Percentiles rank a stretch among this genome's conserved stretches.
phyloP scores from a whole-genome alignment of 1,140 invertebrate species.

The Halesus radiatus region DNA sequence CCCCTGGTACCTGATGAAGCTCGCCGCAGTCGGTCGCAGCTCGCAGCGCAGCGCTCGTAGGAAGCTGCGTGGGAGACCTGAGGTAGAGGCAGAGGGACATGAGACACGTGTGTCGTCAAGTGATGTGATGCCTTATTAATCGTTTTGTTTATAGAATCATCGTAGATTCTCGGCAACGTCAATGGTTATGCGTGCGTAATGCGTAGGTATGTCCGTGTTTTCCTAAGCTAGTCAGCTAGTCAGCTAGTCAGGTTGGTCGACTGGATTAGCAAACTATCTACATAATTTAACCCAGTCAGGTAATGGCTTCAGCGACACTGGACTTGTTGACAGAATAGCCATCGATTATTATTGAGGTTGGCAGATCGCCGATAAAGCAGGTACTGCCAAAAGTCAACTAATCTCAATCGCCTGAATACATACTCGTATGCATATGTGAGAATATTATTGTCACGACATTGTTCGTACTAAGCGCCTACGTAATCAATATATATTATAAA shows the following conservation, averaged over 20 bases:
- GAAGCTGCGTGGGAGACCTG: background rate
- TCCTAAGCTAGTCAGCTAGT: background rate
- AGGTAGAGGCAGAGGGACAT: background rate
- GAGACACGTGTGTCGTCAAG: constrained; percentile 5
- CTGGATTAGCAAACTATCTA: background rate
- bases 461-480: too few species aligned
- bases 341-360: too few species aligned
- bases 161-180: background rate
- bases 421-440: too few species aligned
- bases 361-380: too few species aligned
- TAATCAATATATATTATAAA: too few species aligned
- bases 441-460: too few species aligned
- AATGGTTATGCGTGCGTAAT: background rate
- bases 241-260: background rate
- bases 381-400: too few species aligned
- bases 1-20: background rate
- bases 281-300: too few species aligned
- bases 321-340: too few species aligned
- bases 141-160: constrained; percentile 11
- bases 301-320: too few species aligned
- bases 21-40: too few species aligned
- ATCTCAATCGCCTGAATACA: too few species aligned
- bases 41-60: background rate
- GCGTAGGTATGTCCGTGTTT: background rate
- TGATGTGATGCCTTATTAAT: constrained; percentile 17